A percentile compares a stretch with the other conserved stretches of the same genome.
Evolutionary conservation across 2,797 vertebrate species (phyloP).

Genomic region (Garrulus glandarius): DNA sequence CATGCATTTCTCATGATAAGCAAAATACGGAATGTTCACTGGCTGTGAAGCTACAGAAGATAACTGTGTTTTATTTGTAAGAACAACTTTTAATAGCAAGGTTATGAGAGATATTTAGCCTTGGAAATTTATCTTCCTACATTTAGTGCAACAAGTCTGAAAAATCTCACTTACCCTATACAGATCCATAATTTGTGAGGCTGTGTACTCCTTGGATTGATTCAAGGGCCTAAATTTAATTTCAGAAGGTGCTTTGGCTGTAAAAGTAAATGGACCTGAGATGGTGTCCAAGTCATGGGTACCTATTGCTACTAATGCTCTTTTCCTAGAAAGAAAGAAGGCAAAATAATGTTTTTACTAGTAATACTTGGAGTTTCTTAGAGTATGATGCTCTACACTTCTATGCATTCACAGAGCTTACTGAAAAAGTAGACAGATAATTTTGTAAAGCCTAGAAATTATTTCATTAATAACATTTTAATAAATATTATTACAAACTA

Average conservation of each 20-base stretch:
- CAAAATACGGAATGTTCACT: background rate
- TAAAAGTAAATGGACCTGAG: conserved; percentile 92
- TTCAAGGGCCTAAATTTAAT: conserved; percentile 93
- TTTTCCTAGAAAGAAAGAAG: conserved; percentile 79
- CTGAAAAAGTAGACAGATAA: background rate
- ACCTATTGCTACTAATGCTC: conserved; percentile 93
- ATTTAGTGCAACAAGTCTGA: background rate
- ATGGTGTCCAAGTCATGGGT: conserved; percentile 94
- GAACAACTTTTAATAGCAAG: background rate
- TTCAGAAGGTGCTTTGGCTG: conserved; percentile 87
- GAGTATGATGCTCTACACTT: background rate
- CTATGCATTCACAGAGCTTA: background rate
- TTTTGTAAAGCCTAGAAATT: background rate
- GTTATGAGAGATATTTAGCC: background rate
- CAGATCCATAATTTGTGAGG: conserved; percentile 88
- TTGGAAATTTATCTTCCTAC: background rate
- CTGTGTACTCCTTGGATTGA: conserved; percentile 88
- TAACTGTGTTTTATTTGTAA: background rate
- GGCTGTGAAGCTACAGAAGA: background rate
- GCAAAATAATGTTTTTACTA: background rate
- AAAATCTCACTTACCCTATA: conserved; percentile 83
- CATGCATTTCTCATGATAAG: background rate
- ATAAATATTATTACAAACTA: background rate
- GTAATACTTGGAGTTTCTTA: background rate
- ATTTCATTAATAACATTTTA: background rate